Conservation (phyloP, 2,113 vertebrate species). For the Helogale parvula region DNA sequence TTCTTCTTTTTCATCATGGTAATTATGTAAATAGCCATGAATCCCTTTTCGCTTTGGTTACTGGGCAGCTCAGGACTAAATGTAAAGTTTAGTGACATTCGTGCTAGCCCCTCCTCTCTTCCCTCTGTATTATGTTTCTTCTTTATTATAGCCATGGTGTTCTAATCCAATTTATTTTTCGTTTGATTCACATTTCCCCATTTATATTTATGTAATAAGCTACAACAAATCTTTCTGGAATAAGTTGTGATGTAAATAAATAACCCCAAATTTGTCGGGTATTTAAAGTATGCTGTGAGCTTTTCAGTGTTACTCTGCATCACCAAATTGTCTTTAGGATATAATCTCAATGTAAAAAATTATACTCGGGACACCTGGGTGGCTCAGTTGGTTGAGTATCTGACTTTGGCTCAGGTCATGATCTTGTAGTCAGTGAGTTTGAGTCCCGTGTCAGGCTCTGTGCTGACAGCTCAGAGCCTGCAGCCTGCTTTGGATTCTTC, state of each 20-base stretch:
- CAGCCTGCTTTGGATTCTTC: too few species aligned
- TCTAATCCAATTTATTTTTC: conserved; percentile 3
- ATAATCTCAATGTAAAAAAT: not conserved
- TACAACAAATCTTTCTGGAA: not conserved
- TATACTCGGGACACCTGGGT: too few species aligned
- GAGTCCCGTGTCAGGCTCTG: too few species aligned
- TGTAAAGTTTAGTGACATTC: conserved; percentile 20
- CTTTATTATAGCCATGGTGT: not conserved
- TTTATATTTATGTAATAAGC: not conserved
- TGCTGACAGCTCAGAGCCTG: too few species aligned
- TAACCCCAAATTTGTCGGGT: not conserved
- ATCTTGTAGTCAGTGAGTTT: too few species aligned
- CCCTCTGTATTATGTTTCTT: not conserved
- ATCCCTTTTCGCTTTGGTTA: conserved; percentile 17
- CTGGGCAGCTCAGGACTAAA: not conserved
- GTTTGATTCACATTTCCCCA: not conserved
- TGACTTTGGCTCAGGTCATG: too few species aligned
- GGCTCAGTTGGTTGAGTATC: too few species aligned
- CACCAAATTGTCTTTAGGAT: not conserved
- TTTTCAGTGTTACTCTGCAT: not conserved
- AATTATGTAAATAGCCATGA: not conserved
- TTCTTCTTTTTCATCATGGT: conserved; percentile 15
- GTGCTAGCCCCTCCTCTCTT: not conserved
- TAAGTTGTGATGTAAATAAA: conserved; percentile 5
- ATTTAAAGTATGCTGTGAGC: conserved; percentile 12